Percentiles rank a stretch among this genome's conserved stretches.
Evolutionary conservation across 2,797 vertebrate species (phyloP).

Genomic region (Gallirallus australis): DNA sequence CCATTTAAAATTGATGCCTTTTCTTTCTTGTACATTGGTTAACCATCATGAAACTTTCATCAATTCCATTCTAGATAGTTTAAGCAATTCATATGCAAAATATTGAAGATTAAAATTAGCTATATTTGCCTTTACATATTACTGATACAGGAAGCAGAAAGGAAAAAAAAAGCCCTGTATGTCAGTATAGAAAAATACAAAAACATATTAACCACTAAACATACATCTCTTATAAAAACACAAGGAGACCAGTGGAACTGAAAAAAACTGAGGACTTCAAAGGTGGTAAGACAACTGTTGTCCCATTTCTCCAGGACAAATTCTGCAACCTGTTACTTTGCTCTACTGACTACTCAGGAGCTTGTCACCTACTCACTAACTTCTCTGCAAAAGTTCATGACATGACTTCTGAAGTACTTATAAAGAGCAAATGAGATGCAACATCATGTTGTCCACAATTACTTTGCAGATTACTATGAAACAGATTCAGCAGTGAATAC

Average conservation of each 20-base stretch:
- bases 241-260: not conserved
- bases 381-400: not conserved
- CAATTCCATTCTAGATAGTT: not conserved
- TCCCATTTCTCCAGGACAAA: not conserved
- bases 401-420: not conserved
- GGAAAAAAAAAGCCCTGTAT: fast-evolving
- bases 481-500: not conserved
- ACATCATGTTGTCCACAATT: not conserved
- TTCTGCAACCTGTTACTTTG: not conserved
- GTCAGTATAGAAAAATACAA: not conserved
- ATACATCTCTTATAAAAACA: not conserved
- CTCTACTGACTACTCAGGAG: not conserved
- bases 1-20: not conserved
- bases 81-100: not conserved
- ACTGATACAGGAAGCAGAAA: not conserved
- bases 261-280: not conserved
- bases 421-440: not conserved
- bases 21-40: not conserved
- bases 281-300: not conserved
- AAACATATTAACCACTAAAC: not conserved
- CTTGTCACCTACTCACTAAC: not conserved
- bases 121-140: not conserved
- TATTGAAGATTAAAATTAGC: not conserved
- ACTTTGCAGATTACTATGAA: not conserved
- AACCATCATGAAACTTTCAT: not conserved